A percentile compares a stretch with the other conserved stretches of the same genome.
These are phyloP conservation scores for Acrocephalus kingi DNA, from an alignment of 2,113 vertebrate genomes.

Conservation along the genomic window DNA sequence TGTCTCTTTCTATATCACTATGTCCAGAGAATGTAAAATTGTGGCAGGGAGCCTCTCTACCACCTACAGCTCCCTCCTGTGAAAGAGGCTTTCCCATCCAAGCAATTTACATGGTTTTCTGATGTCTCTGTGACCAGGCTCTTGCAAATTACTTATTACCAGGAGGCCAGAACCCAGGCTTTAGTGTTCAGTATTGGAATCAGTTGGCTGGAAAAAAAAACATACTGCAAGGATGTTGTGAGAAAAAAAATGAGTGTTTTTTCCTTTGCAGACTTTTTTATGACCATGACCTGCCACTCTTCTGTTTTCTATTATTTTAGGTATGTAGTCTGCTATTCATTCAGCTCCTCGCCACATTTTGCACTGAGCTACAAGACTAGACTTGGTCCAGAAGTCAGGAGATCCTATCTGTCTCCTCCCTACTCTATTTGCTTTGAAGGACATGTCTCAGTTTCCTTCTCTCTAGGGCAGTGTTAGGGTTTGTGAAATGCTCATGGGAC, in stretches of 20 bases:
- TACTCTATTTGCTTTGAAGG: background rate
- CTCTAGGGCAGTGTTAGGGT: background rate
- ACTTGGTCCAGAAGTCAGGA: background rate
- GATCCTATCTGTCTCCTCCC: background rate
- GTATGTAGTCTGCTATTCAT: constrained; percentile 9
- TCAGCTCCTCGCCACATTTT: background rate
- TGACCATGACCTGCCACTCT: background rate
- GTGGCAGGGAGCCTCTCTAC: constrained; percentile 35
- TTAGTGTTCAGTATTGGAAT: background rate
- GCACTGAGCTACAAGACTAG: background rate
- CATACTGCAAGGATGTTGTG: background rate
- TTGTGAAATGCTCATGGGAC: background rate
- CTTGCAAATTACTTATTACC: constrained; percentile 26
- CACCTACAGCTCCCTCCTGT: constrained; percentile 37
- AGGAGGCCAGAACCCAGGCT: background rate
- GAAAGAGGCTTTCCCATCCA: constrained; percentile 43
- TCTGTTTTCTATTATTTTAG: constrained; percentile 26
- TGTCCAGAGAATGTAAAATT: background rate
- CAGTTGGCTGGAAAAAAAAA: background rate
- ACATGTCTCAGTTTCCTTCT: background rate
- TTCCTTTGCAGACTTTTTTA: background rate
- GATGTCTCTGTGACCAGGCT: constrained; percentile 7
- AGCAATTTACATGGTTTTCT: constrained; percentile 45
- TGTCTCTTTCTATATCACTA: constrained; percentile 23
- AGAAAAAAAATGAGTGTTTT: background rate